These are phyloP conservation scores for Urocitellus parryii DNA, from an alignment of 2,113 vertebrate species.

Conservation along the genomic window DNA sequence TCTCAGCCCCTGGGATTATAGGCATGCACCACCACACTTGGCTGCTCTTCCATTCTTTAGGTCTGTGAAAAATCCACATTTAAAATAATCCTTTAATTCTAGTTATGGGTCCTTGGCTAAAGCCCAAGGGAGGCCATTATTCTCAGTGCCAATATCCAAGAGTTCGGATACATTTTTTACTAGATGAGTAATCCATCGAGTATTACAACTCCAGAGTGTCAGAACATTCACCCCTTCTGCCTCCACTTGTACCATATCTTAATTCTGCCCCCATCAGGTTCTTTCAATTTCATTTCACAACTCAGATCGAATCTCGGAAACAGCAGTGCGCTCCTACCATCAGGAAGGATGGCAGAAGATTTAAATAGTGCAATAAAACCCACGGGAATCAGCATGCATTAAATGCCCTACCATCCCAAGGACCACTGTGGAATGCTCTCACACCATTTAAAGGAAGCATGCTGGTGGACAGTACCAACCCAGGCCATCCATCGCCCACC, in stretches of 20 bases:
- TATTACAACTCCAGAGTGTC: background rate
- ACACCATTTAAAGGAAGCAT: constrained; percentile 85
- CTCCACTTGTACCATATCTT: background rate
- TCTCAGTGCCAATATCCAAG: background rate
- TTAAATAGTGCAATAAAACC: constrained; percentile 40
- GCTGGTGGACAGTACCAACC: constrained; percentile 87
- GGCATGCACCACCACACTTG: too few relatives aligned
- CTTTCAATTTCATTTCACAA: background rate
- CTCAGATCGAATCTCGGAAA: background rate
- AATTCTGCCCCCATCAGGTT: background rate
- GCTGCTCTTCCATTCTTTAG: background rate
- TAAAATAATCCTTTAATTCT: background rate
- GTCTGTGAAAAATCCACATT: background rate
- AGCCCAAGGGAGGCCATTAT: background rate
- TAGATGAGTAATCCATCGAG: background rate
- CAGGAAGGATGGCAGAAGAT: background rate
- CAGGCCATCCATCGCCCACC: constrained; percentile 85
- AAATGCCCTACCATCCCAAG: background rate
- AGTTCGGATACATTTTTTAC: background rate
- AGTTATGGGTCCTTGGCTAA: background rate
- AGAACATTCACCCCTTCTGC: background rate
- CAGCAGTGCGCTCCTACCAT: background rate
- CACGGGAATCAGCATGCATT: background rate
- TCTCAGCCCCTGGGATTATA: background rate
- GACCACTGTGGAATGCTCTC: constrained; percentile 56